Conservation (phyloP, 2,888 invertebrate genomes). For the Lasiommata megera region DNA sequence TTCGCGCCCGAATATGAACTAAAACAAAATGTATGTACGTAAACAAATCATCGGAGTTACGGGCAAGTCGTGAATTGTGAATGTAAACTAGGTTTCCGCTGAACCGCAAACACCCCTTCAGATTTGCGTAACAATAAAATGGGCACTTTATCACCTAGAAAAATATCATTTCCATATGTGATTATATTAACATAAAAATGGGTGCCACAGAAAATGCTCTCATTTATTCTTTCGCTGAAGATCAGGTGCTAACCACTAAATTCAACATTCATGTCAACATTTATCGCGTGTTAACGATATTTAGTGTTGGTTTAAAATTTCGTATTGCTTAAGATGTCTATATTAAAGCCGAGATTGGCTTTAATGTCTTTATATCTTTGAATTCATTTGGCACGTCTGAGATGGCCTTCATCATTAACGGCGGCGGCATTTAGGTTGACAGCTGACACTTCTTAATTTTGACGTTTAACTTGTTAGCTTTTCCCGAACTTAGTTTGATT, state of each 20-base stretch:
- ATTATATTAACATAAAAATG: conserved; percentile 4
- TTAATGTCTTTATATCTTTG: no score
- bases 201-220: background rate
- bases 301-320: no score
- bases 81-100: conserved; percentile 31
- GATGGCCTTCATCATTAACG: no score
- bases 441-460: no score
- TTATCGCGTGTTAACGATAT: no score
- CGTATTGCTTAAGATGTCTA: no score
- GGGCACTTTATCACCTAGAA: conserved; percentile 16
- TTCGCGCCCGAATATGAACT: conserved; percentile 36
- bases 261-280: no score
- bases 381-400: no score
- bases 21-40: conserved; percentile 54
- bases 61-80: conserved; percentile 17
- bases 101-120: conserved; percentile 21
- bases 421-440: no score
- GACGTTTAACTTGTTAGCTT: no score
- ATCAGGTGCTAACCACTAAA: background rate
- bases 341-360: no score
- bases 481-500: no score
- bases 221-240: background rate
- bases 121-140: conserved; percentile 22
- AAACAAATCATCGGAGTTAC: conserved; percentile 5
- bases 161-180: conserved; percentile 9